Percentiles rank a stretch among this genome's conserved stretches.
These are phyloP conservation scores for Botia kubotai DNA, from an alignment of 2,797 vertebrate genomes.

Conservation along the genomic window DNA sequence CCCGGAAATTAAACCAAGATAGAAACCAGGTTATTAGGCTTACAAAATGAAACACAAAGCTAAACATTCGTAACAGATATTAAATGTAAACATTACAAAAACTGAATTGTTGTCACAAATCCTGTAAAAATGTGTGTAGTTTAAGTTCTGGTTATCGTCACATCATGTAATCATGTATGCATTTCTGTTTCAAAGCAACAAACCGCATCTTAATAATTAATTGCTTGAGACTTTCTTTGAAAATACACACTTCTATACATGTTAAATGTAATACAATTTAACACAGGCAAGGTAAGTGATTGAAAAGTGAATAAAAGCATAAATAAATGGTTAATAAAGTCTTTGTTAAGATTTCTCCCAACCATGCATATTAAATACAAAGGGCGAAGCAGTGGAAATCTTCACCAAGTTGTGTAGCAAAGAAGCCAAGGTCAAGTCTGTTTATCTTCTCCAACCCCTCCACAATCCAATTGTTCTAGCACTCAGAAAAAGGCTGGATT, in stretches of 20 bases:
- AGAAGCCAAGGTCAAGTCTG: slow-evolving; percentile 33
- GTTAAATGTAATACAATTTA: slow-evolving; percentile 37
- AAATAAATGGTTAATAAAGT: slow-evolving; percentile 55
- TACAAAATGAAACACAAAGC: slow-evolving; percentile 33
- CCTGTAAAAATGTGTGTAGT: slow-evolving; percentile 10
- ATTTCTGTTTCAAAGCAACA: neutral
- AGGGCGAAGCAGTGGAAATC: slow-evolving; percentile 39
- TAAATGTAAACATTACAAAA: slow-evolving; percentile 45
- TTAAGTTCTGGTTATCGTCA: slow-evolving; percentile 5
- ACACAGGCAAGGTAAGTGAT: slow-evolving; percentile 29
- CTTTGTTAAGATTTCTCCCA: slow-evolving; percentile 31
- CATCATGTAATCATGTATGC: neutral
- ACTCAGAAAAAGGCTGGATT: slow-evolving; percentile 90
- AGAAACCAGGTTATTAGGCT: slow-evolving; percentile 14
- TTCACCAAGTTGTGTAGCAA: neutral
- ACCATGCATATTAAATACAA: slow-evolving; percentile 52
- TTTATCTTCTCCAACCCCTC: neutral
- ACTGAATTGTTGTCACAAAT: neutral
- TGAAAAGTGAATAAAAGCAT: slow-evolving; percentile 47
- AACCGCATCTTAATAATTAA: slow-evolving; percentile 21
- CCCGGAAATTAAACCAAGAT: slow-evolving; percentile 30
- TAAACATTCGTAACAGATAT: slow-evolving; percentile 36
- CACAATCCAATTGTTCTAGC: slow-evolving; percentile 1
- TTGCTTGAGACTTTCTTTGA: slow-evolving; percentile 1
- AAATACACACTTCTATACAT: slow-evolving; percentile 29